Conservation (phyloP, 2,113 vertebrate genomes). For the Amblyornis subalaris region DNA sequence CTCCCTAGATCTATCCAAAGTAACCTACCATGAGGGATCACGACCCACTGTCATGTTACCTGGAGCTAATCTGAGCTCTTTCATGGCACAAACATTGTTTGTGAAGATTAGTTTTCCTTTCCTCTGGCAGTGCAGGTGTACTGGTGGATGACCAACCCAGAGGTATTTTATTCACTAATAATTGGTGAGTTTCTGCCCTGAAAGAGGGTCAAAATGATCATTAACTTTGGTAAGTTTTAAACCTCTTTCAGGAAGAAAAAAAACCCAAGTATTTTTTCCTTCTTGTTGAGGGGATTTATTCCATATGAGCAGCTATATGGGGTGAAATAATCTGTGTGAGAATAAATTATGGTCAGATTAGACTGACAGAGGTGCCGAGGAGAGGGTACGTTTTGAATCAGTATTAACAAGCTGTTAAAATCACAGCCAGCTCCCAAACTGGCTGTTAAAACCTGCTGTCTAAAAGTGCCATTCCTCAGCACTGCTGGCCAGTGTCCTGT, state of each 20-base stretch:
- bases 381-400: background rate
- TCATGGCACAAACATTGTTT: background rate
- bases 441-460: background rate
- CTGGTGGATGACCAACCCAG: background rate
- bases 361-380: background rate
- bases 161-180: background rate
- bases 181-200: background rate
- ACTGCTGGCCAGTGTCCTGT: background rate
- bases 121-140: background rate
- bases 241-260: background rate
- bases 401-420: constrained; percentile 8
- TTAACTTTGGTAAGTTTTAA: background rate
- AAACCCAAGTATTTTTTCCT: background rate
- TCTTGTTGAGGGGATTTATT: background rate
- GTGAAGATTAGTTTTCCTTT: background rate
- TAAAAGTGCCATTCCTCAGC: background rate
- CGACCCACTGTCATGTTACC: accelerated
- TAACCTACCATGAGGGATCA: background rate
- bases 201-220: background rate
- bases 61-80: background rate
- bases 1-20: background rate
- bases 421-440: background rate
- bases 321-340: background rate
- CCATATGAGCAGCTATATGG: background rate
- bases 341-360: constrained; percentile 3